Evolutionary conservation across 2,888 invertebrate genomes (phyloP).

Genomic region (Scaptomyza tumidula): DNA sequence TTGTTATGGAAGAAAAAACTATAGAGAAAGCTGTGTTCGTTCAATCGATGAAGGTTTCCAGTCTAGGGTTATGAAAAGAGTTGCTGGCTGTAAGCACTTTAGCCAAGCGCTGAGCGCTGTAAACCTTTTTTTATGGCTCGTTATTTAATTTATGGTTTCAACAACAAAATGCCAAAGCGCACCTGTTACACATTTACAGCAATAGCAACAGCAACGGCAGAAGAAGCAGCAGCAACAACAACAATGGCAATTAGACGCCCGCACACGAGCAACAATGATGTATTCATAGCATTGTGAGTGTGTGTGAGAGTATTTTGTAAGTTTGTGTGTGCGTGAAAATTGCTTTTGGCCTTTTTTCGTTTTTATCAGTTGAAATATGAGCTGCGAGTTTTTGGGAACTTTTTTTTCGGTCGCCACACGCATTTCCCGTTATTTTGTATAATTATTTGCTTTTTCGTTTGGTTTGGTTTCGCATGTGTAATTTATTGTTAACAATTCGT

Average conservation of each 20-base stretch:
- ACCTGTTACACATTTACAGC: slow-evolving; percentile 65
- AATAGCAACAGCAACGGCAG: slow-evolving; percentile 5
- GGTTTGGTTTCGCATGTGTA: slow-evolving; percentile 47
- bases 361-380: slow-evolving; percentile 76
- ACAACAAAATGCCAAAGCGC: slow-evolving; percentile 61
- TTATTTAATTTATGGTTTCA: slow-evolving; percentile 77
- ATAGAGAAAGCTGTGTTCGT: background rate
- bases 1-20: too few relatives aligned
- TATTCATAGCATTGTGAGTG: slow-evolving; percentile 56
- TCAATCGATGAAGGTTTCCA: background rate
- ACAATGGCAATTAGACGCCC: slow-evolving; percentile 57
- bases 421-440: slow-evolving; percentile 9
- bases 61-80: slow-evolving; percentile 12
- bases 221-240: slow-evolving; percentile 11
- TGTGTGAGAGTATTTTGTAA: slow-evolving; percentile 1
- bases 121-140: slow-evolving; percentile 71
- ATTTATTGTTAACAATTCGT: slow-evolving; percentile 67
- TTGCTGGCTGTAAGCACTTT: slow-evolving; percentile 62
- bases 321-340: slow-evolving; percentile 30
- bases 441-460: background rate
- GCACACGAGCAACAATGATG: slow-evolving; percentile 49
- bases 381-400: slow-evolving; percentile 53
- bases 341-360: slow-evolving; percentile 58
- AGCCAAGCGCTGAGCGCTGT: slow-evolving; percentile 44
- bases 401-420: slow-evolving; percentile 35